Base-by-base conservation (phyloP, 2,797 vertebrate species). In the Balearica regulorum region DNA sequence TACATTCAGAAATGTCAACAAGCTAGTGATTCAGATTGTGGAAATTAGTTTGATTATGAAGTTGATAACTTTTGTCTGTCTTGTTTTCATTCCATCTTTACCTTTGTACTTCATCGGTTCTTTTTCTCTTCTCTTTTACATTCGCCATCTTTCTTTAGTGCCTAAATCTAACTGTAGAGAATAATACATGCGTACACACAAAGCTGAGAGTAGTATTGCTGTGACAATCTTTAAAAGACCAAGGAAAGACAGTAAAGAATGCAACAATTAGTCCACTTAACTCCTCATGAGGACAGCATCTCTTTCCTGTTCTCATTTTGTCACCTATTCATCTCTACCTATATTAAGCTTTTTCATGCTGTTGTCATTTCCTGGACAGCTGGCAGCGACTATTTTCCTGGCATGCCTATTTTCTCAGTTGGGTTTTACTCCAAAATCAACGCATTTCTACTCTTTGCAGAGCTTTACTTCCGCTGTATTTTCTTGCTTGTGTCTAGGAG, bases 351-450 rank as follows among this genome's bases (percentile, higher is more conserved):
- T 86, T 92, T 92, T 85, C 78, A 71, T 66, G 53, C 44, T 93
- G 57, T 68, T 96, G 70, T 92, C 53, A 65, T 95, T 96, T 95
- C 81, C 71, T 91, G 58, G 83, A 90, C 41, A 93, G 68, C 83
- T 92, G 86, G 60, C 81, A 95, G 71, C 44, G 94, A 83, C 78
- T 60, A 37, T 80, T 93, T 96, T 93, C 35, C 81, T 93, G 86
- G 83, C 88, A 83, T 90, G 83, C 29, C 16, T 84, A 26, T 93
- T 90, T 96, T 94, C 78, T 95, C 86, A 51, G 44, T 77, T 94
- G 44, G 10, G 2, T 92, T 89, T 95, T 94, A 89, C 49, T 90
- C 75, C 68, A 83, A 89, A 95, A 94, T 80, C 61, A 65, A 37
- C 0, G 11, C 33, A 82, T 69, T 95, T 93, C 78, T 80, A 43